Evolutionary conservation across 2,797 vertebrate species (phyloP).

Genomic region (Pseudochirops cupreus): DNA sequence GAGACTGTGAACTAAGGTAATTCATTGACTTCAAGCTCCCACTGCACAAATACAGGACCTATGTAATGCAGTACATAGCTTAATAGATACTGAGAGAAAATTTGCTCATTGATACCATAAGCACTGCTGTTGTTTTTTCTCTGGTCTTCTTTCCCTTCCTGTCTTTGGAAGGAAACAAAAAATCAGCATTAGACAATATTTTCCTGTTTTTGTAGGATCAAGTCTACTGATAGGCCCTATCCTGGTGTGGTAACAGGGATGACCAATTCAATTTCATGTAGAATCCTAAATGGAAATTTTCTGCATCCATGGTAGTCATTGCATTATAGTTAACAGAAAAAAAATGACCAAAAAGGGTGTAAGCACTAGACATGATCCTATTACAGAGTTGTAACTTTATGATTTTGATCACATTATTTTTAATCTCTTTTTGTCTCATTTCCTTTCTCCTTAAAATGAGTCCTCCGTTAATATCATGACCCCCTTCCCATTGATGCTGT

Average conservation of each 20-base stretch:
- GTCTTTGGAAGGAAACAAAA: slow-evolving; percentile 1
- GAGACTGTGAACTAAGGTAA: background rate
- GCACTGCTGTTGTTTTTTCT: background rate
- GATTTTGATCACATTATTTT: background rate
- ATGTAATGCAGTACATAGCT: background rate
- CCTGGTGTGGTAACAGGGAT: background rate
- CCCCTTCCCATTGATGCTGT: background rate
- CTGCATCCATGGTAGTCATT: background rate
- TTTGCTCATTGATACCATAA: background rate
- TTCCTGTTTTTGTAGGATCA: slow-evolving; percentile 26
- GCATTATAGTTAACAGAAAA: background rate
- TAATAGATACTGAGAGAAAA: background rate
- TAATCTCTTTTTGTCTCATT: background rate
- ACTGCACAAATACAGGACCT: slow-evolving; percentile 2
- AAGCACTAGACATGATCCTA: background rate
- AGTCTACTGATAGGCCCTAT: background rate
- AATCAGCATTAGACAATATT: slow-evolving; percentile 6
- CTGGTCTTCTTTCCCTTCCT: background rate
- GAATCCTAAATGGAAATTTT: background rate
- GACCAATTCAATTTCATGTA: background rate
- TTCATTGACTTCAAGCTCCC: background rate
- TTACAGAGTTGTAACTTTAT: background rate
- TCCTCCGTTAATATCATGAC: background rate
- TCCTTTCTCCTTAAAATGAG: background rate
- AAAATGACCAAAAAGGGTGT: background rate